These are phyloP conservation scores for Cosmia pyralina DNA, from an alignment of 2,888 invertebrate genomes.

Conservation along the genomic window DNA sequence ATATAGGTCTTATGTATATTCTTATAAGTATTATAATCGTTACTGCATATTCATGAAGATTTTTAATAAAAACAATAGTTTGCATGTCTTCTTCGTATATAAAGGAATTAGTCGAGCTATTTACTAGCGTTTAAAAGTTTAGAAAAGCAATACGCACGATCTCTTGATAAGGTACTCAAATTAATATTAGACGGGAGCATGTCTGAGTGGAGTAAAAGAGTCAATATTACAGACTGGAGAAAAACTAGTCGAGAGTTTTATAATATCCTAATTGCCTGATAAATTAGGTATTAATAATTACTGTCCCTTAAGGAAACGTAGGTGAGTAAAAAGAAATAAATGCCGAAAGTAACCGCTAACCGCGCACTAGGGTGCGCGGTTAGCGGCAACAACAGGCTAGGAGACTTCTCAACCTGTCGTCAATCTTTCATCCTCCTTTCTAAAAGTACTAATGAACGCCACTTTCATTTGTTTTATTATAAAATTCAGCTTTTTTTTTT, in stretches of 20 bases:
- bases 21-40: slow-evolving; percentile 44
- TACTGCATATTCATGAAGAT: slow-evolving; percentile 50
- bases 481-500: not conserved
- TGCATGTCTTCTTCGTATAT: slow-evolving; percentile 69
- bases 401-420: slow-evolving; percentile 62
- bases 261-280: slow-evolving; percentile 24
- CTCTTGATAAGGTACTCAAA: slow-evolving; percentile 62
- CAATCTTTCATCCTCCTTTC: slow-evolving; percentile 60
- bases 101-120: slow-evolving; percentile 55
- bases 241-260: slow-evolving; percentile 21
- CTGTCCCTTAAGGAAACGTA: slow-evolving; percentile 60
- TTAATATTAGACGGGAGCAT: slow-evolving; percentile 71
- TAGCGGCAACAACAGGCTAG: slow-evolving; percentile 66
- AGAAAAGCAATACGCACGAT: slow-evolving; percentile 59
- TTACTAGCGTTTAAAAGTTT: slow-evolving; percentile 51
- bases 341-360: slow-evolving; percentile 55
- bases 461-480: not conserved
- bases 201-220: slow-evolving; percentile 65
- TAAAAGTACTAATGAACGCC: not conserved
- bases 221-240: slow-evolving; percentile 21
- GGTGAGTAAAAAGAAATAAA: slow-evolving; percentile 61
- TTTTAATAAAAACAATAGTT: slow-evolving; percentile 64
- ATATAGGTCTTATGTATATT: slow-evolving; percentile 56
- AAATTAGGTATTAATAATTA: slow-evolving; percentile 51
- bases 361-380: too few species aligned